Evolutionary conservation across 2,113 vertebrate species (phyloP), one percentile per base, ranked within the genome.

Genomic region (Climacteris rufus): DNA sequence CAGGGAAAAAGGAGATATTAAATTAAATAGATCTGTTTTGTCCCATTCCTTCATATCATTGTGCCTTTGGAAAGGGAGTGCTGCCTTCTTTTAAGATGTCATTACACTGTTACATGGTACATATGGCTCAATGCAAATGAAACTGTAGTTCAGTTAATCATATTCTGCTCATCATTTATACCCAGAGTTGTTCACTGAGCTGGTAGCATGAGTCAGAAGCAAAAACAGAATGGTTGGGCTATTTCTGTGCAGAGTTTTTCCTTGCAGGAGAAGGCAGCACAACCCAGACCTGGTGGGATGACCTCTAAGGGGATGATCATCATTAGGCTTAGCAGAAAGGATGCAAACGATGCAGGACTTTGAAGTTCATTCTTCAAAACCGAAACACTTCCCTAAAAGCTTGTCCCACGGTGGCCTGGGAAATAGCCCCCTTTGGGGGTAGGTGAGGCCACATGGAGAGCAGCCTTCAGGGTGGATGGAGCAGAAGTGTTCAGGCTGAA

Each of bases 401-500:
- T 79, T 35, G 14, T 35, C n/a, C 45, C 17, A 0, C 18, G 5
- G 9, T 63, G n/a, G 35, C 45, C 39, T 61, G 64, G 76, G 44
- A 88, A 37, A 47, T 5, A 39, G 28, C 59, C 63, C 31, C n/a
- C 68, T 64, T 76, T 78, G 3, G 13, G n/a, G 5, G 20, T 70
- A 82, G 87, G 89, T 96, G 88, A 95, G 88, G 92, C 83, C 49
- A 10, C 47, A 17, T 25, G n/a, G 49, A 90, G 35, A 37, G 15
- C 59, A 80, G 14, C 59, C 74, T 85, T 87, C 82, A 88, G 75
- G 83, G 44, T 56, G 15, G 31, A 68, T 91, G 40, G 15, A 79
- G 53, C n/a, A 78, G 35, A 61, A 59, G 28, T 59, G 27, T 42
- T 68, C 54, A 68, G 42, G 33, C 57, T 71, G 80, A 79, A 81